Percentiles rank a stretch among this genome's conserved stretches.
These are phyloP conservation scores for Spilarctia lutea DNA, from an alignment of 2,888 invertebrate species.

Conservation along the genomic window DNA sequence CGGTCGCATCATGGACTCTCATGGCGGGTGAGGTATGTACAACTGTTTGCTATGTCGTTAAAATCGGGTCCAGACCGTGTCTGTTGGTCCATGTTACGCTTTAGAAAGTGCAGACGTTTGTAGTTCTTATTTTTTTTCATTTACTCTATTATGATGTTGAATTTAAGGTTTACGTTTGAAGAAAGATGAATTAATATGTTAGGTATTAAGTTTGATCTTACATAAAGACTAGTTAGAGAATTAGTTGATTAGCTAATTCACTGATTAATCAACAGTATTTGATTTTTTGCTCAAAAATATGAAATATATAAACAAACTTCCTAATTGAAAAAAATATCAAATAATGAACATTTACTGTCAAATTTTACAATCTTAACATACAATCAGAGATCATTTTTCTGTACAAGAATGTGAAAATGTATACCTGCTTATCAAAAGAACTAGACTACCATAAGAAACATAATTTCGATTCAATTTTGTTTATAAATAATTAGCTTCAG, in stretches of 20 bases:
- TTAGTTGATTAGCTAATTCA: neutral
- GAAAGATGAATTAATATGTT: neutral
- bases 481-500: no score
- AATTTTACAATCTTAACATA: neutral
- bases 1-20: constrained; percentile 79
- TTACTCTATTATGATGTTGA: constrained; percentile 20
- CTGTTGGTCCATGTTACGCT: constrained; percentile 68
- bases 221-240: neutral
- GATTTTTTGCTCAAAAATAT: neutral
- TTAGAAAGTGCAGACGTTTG: constrained; percentile 68
- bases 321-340: neutral
- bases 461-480: no score
- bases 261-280: no score
- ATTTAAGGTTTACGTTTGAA: constrained; percentile 1
- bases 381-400: neutral
- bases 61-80: constrained; percentile 72
- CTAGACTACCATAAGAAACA: no score
- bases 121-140: constrained; percentile 50
- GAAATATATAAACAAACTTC: no score
- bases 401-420: neutral
- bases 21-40: constrained; percentile 62
- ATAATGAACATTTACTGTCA: neutral
- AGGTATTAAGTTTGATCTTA: neutral
- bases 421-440: no score
- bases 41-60: constrained; percentile 71